Evolutionary conservation across 2,113 vertebrate genomes (phyloP), one percentile per base, ranked within the genome.

Genomic region (Ancistrus triradiatus): DNA sequence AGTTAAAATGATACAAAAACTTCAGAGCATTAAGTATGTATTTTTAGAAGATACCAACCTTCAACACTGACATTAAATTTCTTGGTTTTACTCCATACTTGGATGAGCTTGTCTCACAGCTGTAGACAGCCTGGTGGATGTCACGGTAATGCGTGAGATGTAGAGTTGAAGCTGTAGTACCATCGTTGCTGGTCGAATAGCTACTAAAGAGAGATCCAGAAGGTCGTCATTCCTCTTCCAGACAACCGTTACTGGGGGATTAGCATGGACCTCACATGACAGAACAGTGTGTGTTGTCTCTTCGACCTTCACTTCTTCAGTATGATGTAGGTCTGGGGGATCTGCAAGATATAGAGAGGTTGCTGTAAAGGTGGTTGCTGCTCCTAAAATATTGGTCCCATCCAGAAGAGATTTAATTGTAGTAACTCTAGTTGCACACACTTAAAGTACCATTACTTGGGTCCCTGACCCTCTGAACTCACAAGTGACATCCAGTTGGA

Each of bases 401-500:
- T n/a, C n/a, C n/a, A n/a, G n/a, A n/a, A n/a, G n/a, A n/a, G n/a
- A n/a, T n/a, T n/a, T n/a, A n/a, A n/a, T n/a, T n/a, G n/a, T n/a
- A n/a, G n/a, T n/a, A n/a, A n/a, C n/a, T n/a, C n/a, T n/a, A n/a
- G n/a, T n/a, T n/a, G n/a, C n/a, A n/a, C n/a, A n/a, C n/a, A n/a
- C n/a, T n/a, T n/a, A n/a, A n/a, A n/a, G n/a, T n/a, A n/a, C n/a
- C n/a, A n/a, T n/a, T n/a, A n/a, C 17, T 55, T 35, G 6, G 19
- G 18, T 24, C 40, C 38, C 6, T 11, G n/a, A n/a, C n/a, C 11
- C 35, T 14, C 59, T 28, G 11, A 61, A 85, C 88, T 85, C 55
- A 90, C 88, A 87, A 50, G 48, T 79, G 75, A 90, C 84, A 4
- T 84, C 51, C 24, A 90, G 78, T 9, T 81, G 77, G 38, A 87